These are phyloP conservation scores for Neogobius melanostomus DNA, from an alignment of 2,113 vertebrate genomes.

Conservation along the genomic window DNA sequence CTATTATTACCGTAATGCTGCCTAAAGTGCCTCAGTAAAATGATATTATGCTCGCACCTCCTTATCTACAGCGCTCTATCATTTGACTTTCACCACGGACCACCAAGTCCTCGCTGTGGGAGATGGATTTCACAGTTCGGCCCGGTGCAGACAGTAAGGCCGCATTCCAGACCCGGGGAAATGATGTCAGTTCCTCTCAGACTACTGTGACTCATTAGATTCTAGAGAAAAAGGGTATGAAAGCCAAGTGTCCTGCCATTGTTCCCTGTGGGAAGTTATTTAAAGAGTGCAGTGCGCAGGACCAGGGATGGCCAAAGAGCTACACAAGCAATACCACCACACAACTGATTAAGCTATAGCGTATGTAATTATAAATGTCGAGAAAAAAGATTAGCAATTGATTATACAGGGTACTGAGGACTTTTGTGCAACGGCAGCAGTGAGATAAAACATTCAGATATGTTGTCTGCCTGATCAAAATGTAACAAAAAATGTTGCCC, in stretches of 20 bases:
- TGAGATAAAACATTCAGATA: too few relatives aligned
- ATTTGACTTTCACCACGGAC: constrained; percentile 14
- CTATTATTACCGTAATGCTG: constrained; percentile 39
- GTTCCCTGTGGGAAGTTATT: constrained; percentile 25
- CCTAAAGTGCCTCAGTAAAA: constrained; percentile 38
- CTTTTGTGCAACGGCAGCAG: too few relatives aligned
- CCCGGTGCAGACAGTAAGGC: constrained; percentile 24
- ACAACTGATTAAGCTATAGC: too few relatives aligned
- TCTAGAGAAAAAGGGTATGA: constrained; percentile 37
- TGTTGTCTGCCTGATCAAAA: too few relatives aligned
- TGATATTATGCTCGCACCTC: constrained; percentile 9
- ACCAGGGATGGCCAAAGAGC: too few relatives aligned
- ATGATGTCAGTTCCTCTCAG: constrained; percentile 62
- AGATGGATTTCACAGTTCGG: constrained; percentile 49
- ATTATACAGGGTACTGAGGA: too few relatives aligned
- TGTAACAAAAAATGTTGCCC: too few relatives aligned
- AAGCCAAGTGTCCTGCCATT: constrained; percentile 30
- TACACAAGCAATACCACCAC: too few relatives aligned
- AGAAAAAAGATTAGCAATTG: too few relatives aligned
- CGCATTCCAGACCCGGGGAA: constrained; percentile 60
- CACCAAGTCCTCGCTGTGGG: constrained; percentile 2
- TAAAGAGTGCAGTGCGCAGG: neutral
- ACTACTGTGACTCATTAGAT: constrained; percentile 62
- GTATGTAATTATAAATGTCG: too few relatives aligned
- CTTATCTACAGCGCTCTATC: constrained; percentile 1